These are phyloP conservation scores for Pantherophis guttatus DNA, from an alignment of 2,113 vertebrate genomes.

Conservation along the genomic window DNA sequence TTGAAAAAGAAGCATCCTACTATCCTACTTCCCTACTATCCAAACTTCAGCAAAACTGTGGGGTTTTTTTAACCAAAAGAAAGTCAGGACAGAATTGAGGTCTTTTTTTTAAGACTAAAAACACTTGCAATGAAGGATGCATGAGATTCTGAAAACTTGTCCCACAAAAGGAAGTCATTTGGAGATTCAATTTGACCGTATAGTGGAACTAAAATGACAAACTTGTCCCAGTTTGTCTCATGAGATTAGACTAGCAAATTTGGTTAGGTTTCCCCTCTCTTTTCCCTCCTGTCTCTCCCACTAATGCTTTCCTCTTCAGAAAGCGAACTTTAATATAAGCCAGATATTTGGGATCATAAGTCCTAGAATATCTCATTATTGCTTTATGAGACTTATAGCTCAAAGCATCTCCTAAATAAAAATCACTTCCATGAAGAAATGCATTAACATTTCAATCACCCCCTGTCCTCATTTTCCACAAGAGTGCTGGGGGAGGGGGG, in stretches of 20 bases:
- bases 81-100: background rate
- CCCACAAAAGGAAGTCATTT: background rate
- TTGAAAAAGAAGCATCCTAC: background rate
- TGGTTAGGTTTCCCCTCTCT: background rate
- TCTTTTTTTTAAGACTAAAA: background rate
- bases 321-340: background rate
- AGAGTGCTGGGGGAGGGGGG: background rate
- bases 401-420: background rate
- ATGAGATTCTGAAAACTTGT: background rate
- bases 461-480: background rate
- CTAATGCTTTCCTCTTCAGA: background rate
- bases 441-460: background rate
- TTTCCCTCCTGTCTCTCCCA: background rate
- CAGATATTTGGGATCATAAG: background rate
- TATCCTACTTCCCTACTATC: background rate
- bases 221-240: background rate
- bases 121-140: background rate
- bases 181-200: background rate
- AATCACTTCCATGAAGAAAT: background rate
- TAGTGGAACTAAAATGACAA: background rate
- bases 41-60: background rate
- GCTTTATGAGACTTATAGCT: background rate
- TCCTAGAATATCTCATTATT: background rate
- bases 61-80: background rate
- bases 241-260: background rate